Evolutionary conservation across 2,797 vertebrate genomes (phyloP), one percentile per base, ranked within the genome.

Genomic region (Paramormyrops hopkinsi): DNA sequence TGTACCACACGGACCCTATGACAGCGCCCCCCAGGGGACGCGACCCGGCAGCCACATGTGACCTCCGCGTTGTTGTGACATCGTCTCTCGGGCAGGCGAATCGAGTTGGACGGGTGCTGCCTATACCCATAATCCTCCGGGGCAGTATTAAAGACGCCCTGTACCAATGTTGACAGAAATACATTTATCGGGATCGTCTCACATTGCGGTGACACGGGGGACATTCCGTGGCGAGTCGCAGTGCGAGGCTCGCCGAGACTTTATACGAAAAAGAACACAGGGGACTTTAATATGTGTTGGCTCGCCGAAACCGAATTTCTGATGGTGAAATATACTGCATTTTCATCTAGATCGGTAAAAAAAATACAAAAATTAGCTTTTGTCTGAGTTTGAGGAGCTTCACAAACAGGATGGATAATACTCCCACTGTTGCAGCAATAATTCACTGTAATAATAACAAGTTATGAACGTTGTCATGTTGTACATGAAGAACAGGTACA

Each of bases 131-230:
- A 93, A 94, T 93, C 94, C 95, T 94, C 94, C 19, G 95, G 93
- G 95, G 91, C 93, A 92, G 95, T 93, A 95, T 96, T 96, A 95
- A 96, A 96, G 94, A 95, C 93, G 93, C 94, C 94, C 93, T 90
- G 92, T 93, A 93, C 94, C 94, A 93, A 94, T 95, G 95, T 96
- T 96, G 95, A 96, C 95, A 96, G 94, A 95, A 96, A 95, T 95
- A 95, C 94, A 94, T 95, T 96, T 95, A 96, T 96, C 89, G 94
- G 94, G 94, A 96, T 96, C 93, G 93, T 94, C 93, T 96, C 95
- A 92, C 90, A 92, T 96, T 96, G 95, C 95, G 94, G 94, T 92
- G 94, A 94, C 94, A 92, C 93, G 92, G 87, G 91, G 91, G 92
- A 94, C 88, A 91, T 92, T 91, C 90, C 91, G 93, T 93, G 92